Evolutionary conservation across 2,113 vertebrate genomes (phyloP).

Genomic region (Acinonyx jubatus): DNA sequence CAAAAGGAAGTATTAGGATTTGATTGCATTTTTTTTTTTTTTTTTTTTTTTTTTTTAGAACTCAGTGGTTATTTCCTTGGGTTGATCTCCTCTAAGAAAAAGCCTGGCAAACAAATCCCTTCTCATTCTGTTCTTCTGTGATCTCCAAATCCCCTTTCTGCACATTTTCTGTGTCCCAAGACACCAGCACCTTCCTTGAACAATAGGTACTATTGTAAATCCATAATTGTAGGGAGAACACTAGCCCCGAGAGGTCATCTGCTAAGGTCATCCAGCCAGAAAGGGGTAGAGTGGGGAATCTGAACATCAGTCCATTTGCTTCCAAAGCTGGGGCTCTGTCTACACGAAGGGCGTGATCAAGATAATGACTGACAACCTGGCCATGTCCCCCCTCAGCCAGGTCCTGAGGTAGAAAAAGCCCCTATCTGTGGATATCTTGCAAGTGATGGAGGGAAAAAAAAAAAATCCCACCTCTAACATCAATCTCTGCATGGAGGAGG

Average conservation of each 20-base stretch:
- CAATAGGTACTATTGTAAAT: neutral
- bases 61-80: neutral
- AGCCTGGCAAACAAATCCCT: neutral
- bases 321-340: neutral
- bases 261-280: neutral
- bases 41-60: neutral
- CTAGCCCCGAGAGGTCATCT: neutral
- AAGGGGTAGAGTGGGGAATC: neutral
- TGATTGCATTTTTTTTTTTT: neutral
- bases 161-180: neutral
- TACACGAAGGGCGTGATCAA: neutral
- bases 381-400: neutral
- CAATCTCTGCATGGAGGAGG: neutral
- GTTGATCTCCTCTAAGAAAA: neutral
- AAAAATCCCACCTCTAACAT: neutral
- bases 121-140: neutral
- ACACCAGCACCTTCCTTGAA: neutral
- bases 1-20: neutral
- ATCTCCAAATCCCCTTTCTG: neutral
- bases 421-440: neutral
- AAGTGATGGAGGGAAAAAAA: neutral
- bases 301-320: neutral
- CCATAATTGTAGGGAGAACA: neutral
- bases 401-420: neutral
- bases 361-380: neutral